Evolutionary conservation across 2,113 vertebrate genomes (phyloP).

Genomic region (Tragelaphus scriptus): DNA sequence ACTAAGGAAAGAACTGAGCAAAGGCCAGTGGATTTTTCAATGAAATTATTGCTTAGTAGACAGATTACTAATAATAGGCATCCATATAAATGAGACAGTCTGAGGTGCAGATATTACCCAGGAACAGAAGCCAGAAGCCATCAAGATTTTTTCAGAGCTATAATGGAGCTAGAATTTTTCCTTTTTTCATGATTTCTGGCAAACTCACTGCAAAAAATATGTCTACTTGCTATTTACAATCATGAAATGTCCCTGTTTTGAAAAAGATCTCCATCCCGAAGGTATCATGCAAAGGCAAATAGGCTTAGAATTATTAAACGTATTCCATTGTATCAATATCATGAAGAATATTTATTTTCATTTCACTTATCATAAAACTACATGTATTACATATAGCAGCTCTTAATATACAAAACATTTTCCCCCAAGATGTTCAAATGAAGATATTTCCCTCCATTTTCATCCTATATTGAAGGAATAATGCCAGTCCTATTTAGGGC

Average conservation of each 20-base stretch:
- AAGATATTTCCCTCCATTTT: conserved; percentile 55
- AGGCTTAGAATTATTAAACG: conserved; percentile 35
- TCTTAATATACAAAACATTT: conserved; percentile 21
- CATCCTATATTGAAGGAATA: conserved; percentile 25
- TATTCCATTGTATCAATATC: conserved; percentile 43
- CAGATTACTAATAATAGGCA: not conserved
- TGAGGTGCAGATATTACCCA: not conserved
- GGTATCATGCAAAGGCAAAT: conserved; percentile 58
- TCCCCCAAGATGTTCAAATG: conserved; percentile 44
- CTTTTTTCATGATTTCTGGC: not conserved
- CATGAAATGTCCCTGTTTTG: conserved; percentile 1
- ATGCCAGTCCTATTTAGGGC: conserved; percentile 21
- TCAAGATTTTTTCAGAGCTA: not conserved
- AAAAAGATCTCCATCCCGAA: conserved; percentile 45
- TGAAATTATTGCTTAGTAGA: not conserved
- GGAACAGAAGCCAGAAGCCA: not conserved
- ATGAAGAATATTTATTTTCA: conserved; percentile 51
- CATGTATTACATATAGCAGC: conserved; percentile 35
- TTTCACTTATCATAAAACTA: conserved; percentile 33
- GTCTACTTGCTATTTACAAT: conserved; percentile 23
- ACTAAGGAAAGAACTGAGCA: not conserved
- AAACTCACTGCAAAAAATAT: conserved; percentile 13
- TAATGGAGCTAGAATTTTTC: not conserved
- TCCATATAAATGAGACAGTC: not conserved
- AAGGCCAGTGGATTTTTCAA: not conserved